Conservation (phyloP, 2,888 invertebrate genomes). For the Tromatobia lineatoria region DNA sequence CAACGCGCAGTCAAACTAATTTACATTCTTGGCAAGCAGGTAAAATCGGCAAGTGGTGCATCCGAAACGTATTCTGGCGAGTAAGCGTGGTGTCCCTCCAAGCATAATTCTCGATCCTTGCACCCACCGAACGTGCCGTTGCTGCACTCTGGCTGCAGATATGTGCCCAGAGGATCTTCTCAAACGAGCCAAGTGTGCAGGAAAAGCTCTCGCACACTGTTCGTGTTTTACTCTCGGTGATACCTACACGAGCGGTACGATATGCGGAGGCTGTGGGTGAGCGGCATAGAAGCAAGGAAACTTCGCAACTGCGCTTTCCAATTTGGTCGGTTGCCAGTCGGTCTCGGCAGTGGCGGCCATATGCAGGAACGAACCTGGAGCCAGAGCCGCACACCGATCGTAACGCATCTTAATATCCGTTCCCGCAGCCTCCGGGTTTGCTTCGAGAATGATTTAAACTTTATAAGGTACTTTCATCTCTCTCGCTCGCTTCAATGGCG, state of each 20-base stretch:
- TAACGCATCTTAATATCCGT: slow-evolving; percentile 81
- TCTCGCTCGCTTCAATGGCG: slow-evolving; percentile 42
- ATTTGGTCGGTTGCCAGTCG: slow-evolving; percentile 83
- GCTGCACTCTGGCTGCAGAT: slow-evolving; percentile 35
- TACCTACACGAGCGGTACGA: slow-evolving; percentile 40
- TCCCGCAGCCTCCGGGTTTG: slow-evolving; percentile 56
- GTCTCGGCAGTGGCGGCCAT: slow-evolving; percentile 69
- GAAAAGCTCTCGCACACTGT: slow-evolving; percentile 49
- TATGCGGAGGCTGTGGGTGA: slow-evolving; percentile 56
- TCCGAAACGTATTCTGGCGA: slow-evolving; percentile 58
- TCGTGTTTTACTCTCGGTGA: slow-evolving; percentile 51
- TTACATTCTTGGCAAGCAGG: slow-evolving; percentile 65
- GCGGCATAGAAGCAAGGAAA: slow-evolving; percentile 70
- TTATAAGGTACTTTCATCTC: slow-evolving; percentile 73
- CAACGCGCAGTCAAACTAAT: slow-evolving; percentile 54
- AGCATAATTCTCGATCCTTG: slow-evolving; percentile 61
- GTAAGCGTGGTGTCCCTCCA: slow-evolving; percentile 28
- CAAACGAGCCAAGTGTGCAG: slow-evolving; percentile 65
- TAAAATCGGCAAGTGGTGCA: slow-evolving; percentile 65
- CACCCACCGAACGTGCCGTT: slow-evolving; percentile 62
- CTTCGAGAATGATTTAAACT: slow-evolving; percentile 77
- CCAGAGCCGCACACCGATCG: slow-evolving; percentile 68
- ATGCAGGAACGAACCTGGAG: slow-evolving; percentile 71
- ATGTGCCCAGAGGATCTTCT: slow-evolving; percentile 59
- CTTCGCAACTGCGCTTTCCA: slow-evolving; percentile 80